Evolutionary conservation across 2,888 invertebrate genomes (phyloP), one percentile per base, ranked within the genome.

Genomic region (Nasonia oneida): DNA sequence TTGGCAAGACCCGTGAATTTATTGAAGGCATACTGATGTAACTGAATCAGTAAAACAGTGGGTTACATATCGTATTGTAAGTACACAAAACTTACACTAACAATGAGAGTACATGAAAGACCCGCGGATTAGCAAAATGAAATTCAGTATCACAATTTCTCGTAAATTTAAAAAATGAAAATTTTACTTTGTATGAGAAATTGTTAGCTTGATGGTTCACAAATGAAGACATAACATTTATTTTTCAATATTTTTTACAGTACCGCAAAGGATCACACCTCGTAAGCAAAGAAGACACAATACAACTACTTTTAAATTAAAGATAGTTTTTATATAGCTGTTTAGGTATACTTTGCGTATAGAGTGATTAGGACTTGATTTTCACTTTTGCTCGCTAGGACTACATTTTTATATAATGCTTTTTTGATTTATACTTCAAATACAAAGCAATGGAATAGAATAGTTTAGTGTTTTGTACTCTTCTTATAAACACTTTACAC

Each of bases 221-320:
- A 67, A 29, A 29, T 67, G 2, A 15, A 33, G 15, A 6, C 33
- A 15, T 14, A 14, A 67, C 10, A 29, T 67, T 67, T 29, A 29
- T 67, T 67, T 67, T 67, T 33, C 12, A 67, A 47, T 67, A 0
- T 67, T 33, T 1, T 29, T 67, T 33, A 14, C 29, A 67, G 67
- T 67, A 67, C 15, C 10, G 29, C 67, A 29, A 67, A 67, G 67
- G 67, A 67, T 33, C 33, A 67, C 67, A 67, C 67, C 67, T 67
- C 67, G 67, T 67, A 67, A 67, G 67, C 67, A 67, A 67, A 29
- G 33, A 33, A 67, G 67, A 67, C 29, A 12, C 8, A 2, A 29
- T 29, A 33, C 33, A 67, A 29, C 33, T 67, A 67, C 23, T 67
- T n/a, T 61, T 15, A 53, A 3, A 18, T 53, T 61, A n/a, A 61